Base-by-base conservation (phyloP, 2,797 vertebrate genomes). In the Cynopterus sphinx region DNA sequence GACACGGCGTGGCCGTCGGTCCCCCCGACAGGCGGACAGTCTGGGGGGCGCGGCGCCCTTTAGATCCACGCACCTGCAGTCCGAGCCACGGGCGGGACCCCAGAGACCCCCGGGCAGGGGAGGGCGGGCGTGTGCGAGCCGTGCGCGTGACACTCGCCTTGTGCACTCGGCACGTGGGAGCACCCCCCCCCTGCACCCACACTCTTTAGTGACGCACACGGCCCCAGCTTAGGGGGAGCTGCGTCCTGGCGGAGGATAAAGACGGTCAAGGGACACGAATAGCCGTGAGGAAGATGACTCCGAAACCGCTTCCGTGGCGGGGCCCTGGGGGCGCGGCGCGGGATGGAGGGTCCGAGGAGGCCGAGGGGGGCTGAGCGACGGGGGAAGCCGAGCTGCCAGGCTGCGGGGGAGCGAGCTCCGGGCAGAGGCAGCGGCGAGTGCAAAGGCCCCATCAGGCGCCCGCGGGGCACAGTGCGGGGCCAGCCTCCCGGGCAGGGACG, bases 351-450 rank as follows among this genome's bases (percentile, higher is more conserved):
- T 16, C 21, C 1, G 12, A 21, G 39, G 57, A 28, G 70, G 28
- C 65, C 9, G 46, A 68, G 21, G 43, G 87, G 43, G 31, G 13
- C 31, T 39, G 19, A 24, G 1, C 10, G 24, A 7, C 0, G 1
- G 39, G 33, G 31, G 61, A 53, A 55, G 26, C 17, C 74, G 24
- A 39, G 3, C 36, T 28, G 16, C 24, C n/a, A 3, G 13, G 33
- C 2, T 1, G 4, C 11, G 12, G 36, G 26, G 57, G 15, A 65
- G 22, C 0, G 0, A 12, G 22, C 33, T 33, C 15, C 1, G 7
- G 70, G 77, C 81, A 63, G 61, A 87, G 41, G 74, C 22, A 31
- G 5, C 4, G 3, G 53, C 1, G 4, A 19, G 28, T 15, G 17
- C 67, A 26, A 41, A 46, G 71, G 11, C 39, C 36, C 22, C 2